A percentile compares a stretch with the other conserved stretches of the same genome.
phyloP scores from a whole-genome alignment of 1,140 invertebrate species.

The Diorhabda elongata region DNA sequence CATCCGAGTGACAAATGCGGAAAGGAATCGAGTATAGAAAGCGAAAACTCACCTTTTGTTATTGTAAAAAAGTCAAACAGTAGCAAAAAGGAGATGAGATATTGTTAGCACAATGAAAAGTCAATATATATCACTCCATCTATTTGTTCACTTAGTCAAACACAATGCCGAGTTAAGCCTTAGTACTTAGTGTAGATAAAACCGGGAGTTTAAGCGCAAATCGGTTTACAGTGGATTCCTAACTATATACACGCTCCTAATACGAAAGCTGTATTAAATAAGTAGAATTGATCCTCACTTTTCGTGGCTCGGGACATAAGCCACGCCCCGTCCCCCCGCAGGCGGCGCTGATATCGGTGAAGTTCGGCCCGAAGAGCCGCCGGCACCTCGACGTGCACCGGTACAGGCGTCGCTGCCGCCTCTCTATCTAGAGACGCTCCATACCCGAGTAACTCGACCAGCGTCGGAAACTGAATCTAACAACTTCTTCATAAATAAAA shows the following conservation, averaged over 20 bases:
- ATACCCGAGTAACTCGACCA: not conserved
- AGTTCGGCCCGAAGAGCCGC: slow-evolving; percentile 16
- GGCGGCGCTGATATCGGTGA: slow-evolving; percentile 24
- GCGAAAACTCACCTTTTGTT: slow-evolving; percentile 30
- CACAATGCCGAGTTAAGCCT: slow-evolving; percentile 48
- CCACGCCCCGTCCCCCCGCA: slow-evolving; percentile 35
- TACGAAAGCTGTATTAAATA: slow-evolving; percentile 51
- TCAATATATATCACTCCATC: slow-evolving; percentile 49
- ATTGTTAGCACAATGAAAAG: slow-evolving; percentile 39
- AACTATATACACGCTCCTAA: slow-evolving; percentile 50
- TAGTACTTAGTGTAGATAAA: slow-evolving; percentile 49
- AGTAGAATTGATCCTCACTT: slow-evolving; percentile 50
- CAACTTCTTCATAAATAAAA: too few species aligned
- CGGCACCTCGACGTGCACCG: slow-evolving; percentile 18
- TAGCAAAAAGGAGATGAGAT: slow-evolving; percentile 30
- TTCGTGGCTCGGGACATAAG: slow-evolving; percentile 43
- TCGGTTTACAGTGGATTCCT: slow-evolving; percentile 50
- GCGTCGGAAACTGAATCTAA: not conserved
- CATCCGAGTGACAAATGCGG: too few species aligned
- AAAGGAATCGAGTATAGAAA: slow-evolving; percentile 11
- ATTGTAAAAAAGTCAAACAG: slow-evolving; percentile 24
- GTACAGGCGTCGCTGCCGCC: slow-evolving; percentile 21
- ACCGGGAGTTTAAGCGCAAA: slow-evolving; percentile 48
- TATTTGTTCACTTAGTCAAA: slow-evolving; percentile 50
- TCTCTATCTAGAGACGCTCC: slow-evolving; percentile 15